Evolutionary conservation across 2,797 vertebrate species (phyloP), one percentile per base, ranked within the genome.

Genomic region (Toxotes lorentzi): DNA sequence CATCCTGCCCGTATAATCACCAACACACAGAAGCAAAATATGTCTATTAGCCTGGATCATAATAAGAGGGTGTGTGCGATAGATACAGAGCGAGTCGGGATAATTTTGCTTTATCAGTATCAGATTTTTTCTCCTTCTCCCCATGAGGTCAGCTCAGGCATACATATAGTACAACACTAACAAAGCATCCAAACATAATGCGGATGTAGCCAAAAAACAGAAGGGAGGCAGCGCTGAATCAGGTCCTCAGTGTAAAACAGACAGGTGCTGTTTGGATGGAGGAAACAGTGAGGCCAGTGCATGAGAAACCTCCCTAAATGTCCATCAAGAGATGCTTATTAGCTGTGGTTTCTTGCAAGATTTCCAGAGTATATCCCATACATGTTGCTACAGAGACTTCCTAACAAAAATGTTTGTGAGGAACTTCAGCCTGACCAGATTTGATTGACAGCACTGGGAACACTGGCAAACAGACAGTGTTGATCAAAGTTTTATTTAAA

Each of bases 1-100:
- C 82, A 75, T 83, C 76, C 71, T 48, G 73, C 83, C 73, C 78
- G 60, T 74, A 86, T 88, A 88, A 87, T 82, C 84, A 82, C 68
- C 14, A 23, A 43, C 79, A 81, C 70, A 59, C 60, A 59, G 40
- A 66, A 57, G 84, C 45, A 47, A 74, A 78, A 82, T 61, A 72
- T 57, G 50, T 82, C 73, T 35, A 64, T 79, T 76, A 84, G 60
- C 64, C 58, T 1, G 62, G 58, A 82, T 67, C 43, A 32, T 77
- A 79, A 81, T 78, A 76, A 75, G 64, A 30, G 21, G 30, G 48
- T 11, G 63, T 59, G 66, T 16, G 32, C 51, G 7, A 57, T 30
- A 48, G 51, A 67, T 63, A 47, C 47, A 34, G 19, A 58, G 41
- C 32, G 57, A 65, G 67, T 34, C 43, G 19, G 69, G 64, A 23